Conservation (phyloP, 2,797 vertebrate species). For the Hypotaenidia okinawae region DNA sequence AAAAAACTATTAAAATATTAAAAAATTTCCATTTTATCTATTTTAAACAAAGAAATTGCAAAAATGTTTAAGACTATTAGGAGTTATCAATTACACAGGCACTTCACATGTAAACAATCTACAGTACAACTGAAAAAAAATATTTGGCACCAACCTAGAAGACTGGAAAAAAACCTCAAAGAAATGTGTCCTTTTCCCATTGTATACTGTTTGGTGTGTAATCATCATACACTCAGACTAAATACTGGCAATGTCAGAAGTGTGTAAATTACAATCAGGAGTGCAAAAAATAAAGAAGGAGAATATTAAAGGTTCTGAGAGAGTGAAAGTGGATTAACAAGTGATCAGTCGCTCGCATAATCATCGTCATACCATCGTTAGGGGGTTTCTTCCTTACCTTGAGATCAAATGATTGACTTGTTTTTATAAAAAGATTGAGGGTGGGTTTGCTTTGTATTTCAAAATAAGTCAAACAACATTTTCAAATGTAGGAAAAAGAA, state of each 20-base stretch:
- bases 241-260: constrained; percentile 72
- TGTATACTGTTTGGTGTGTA: constrained; percentile 50
- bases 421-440: constrained; percentile 6
- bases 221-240: constrained; percentile 69
- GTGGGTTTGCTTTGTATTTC: constrained; percentile 16
- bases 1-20: constrained; percentile 80
- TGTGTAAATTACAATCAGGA: constrained; percentile 71
- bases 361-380: constrained; percentile 29
- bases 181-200: constrained; percentile 51
- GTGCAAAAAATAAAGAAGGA: constrained; percentile 70
- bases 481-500: constrained; percentile 12
- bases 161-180: constrained; percentile 67
- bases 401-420: constrained; percentile 28
- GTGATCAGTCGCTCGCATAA: constrained; percentile 1
- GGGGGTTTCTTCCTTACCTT: constrained; percentile 6
- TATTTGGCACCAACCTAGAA: constrained; percentile 83
- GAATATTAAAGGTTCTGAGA: constrained; percentile 62
- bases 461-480: constrained; percentile 45
- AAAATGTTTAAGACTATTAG: constrained; percentile 81
- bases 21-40: constrained; percentile 73
- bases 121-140: constrained; percentile 81
- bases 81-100: constrained; percentile 84
- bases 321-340: constrained; percentile 47
- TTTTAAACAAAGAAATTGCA: constrained; percentile 77
- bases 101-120: constrained; percentile 89